Evolutionary conservation across 2,888 invertebrate species (phyloP).

Genomic region (Trichopria drosophilae): DNA sequence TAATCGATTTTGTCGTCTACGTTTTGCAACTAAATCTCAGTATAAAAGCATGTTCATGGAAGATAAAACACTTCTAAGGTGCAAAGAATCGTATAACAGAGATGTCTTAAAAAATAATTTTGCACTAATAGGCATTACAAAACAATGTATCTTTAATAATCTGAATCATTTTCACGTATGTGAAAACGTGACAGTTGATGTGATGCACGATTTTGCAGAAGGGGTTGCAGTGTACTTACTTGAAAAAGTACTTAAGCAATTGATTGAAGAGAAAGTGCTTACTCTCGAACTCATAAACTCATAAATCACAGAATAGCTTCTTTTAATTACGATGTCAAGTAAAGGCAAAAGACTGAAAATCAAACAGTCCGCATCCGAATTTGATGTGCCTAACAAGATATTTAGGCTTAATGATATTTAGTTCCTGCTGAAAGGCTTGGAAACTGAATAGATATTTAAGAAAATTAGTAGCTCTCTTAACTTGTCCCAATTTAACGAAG

Average conservation of each 20-base stretch:
- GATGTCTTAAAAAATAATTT: neutral
- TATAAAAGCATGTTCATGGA: constrained; percentile 9
- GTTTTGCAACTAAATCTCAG: constrained; percentile 15
- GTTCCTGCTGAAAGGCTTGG: too few species aligned
- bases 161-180: constrained; percentile 3
- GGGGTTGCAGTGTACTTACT: constrained; percentile 27
- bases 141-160: constrained; percentile 9
- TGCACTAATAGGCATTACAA: neutral
- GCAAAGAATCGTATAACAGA: constrained; percentile 1
- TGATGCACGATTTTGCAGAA: constrained; percentile 28
- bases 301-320: too few species aligned
- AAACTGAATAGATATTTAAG: too few species aligned
- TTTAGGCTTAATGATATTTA: constrained; percentile 19
- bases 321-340: too few species aligned
- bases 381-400: constrained; percentile 19
- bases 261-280: constrained; percentile 22
- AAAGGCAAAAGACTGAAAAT: constrained; percentile 26
- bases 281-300: constrained; percentile 27
- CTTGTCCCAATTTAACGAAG: too few species aligned
- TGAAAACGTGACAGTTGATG: constrained; percentile 10
- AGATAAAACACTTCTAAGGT: constrained; percentile 2
- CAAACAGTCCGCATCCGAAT: constrained; percentile 18
- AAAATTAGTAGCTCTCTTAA: too few species aligned
- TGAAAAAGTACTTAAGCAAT: constrained; percentile 20
- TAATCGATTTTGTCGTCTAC: constrained; percentile 14